A percentile compares a stretch with the other conserved stretches of the same genome.
These are phyloP conservation scores for Xylocopa sonorina DNA, from an alignment of 1,140 invertebrate genomes.

Conservation along the genomic window DNA sequence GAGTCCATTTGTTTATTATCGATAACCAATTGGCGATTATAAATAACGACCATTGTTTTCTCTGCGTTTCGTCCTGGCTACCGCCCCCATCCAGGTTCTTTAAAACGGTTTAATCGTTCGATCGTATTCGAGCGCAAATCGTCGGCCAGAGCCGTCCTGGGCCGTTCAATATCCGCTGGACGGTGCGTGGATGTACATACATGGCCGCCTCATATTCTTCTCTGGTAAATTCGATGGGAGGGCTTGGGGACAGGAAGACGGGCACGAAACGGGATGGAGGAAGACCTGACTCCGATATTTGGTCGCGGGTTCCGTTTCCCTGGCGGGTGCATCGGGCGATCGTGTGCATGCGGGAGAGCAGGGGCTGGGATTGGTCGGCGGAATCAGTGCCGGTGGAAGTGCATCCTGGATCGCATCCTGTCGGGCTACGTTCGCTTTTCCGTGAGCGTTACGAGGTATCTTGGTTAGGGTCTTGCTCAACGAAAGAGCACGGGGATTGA, in stretches of 20 bases:
- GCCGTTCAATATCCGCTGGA: constrained; percentile 35
- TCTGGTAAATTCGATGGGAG: constrained; percentile 10
- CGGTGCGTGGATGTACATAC: constrained; percentile 22
- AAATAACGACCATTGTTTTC: neutral
- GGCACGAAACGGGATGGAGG: constrained; percentile 18
- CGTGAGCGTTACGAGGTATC: constrained; percentile 48
- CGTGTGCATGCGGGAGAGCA: no score
- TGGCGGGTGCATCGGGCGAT: constrained; percentile 1
- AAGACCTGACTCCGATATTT: constrained; percentile 60
- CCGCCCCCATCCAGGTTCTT: neutral
- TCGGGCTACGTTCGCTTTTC: constrained; percentile 62
- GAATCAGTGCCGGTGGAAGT: constrained; percentile 67
- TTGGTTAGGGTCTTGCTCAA: constrained; percentile 57
- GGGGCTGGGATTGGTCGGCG: constrained; percentile 38
- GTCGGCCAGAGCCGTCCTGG: neutral
- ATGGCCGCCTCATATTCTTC: constrained; percentile 45
- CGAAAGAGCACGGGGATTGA: constrained; percentile 18
- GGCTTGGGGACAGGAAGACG: constrained; percentile 18
- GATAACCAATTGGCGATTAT: no score
- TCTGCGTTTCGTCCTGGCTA: no score
- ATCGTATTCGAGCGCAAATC: neutral
- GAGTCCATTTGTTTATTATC: no score
- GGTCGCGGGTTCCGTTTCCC: constrained; percentile 58
- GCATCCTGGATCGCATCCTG: constrained; percentile 65
- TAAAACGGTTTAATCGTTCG: constrained; percentile 15